Evolutionary conservation across 2,797 vertebrate genomes (phyloP), one percentile per base, ranked within the genome.

Genomic region (Chromis chromis): DNA sequence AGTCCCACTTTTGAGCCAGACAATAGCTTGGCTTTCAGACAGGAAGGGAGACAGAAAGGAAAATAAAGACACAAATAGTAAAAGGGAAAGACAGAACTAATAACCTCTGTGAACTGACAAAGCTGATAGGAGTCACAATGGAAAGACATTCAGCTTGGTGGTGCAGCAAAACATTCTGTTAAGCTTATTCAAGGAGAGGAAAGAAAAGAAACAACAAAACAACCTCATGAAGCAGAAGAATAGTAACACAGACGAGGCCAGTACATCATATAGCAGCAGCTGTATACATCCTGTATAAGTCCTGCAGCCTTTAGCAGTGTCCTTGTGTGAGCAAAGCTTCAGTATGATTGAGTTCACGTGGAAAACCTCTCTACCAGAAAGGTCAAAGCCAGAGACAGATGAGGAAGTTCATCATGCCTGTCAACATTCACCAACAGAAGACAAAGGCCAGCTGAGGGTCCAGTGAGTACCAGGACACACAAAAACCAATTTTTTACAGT

Each of bases 361-460:
- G 70, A 74, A 60, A 72, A 64, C 60, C 57, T 79, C 69, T 70
- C 68, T 40, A 64, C 31, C 39, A 78, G 76, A 86, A 88, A 93
- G 88, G 91, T 88, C 84, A 84, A 2, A 44, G 70, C 73, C 57
- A 48, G 48, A 70, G 78, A 81, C 52, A 70, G 69, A 68, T 12
- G 19, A 28, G 33, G 76, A 68, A 73, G 78, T 79, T 67, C 65
- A 81, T 88, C 76, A 71, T 70, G 62, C 82, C 74, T 74, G 80
- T 58, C 77, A 78, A 65, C 64, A 61, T 66, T 68, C 65, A 50
- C 56, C 59, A 10, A 46, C 71, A 65, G 76, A 78, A 57, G 25
- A 21, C n/a, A 60, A 49, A 36, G 76, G 58, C 33, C 67, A 40
- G 19, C 1, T n/a, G 17, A 74, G 48, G 63, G 57, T 64, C 53